A percentile compares a stretch with the other conserved stretches of the same genome.
Conservation (phyloP, 2,113 vertebrate species). For the Gulo gulo region DNA sequence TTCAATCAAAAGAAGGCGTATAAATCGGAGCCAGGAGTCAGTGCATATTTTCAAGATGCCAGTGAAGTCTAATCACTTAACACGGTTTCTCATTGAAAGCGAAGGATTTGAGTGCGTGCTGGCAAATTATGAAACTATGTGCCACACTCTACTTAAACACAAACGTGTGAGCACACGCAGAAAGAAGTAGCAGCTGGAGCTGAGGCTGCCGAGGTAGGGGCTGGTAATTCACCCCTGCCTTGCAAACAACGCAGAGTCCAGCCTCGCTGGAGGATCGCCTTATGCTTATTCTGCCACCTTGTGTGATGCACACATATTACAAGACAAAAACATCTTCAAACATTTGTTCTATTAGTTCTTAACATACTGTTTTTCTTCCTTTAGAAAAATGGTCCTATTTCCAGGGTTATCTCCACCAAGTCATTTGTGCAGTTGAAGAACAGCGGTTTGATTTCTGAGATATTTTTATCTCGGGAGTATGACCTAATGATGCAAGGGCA, state of each 20-base stretch:
- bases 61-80: slow-evolving; percentile 68
- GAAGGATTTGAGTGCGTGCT: slow-evolving; percentile 62
- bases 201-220: not conserved
- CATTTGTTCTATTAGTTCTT: slow-evolving; percentile 39
- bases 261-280: slow-evolving; percentile 31
- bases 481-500: not conserved
- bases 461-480: not conserved
- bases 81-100: slow-evolving; percentile 69
- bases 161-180: not conserved
- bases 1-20: slow-evolving; percentile 77
- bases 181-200: not conserved
- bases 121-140: slow-evolving; percentile 58
- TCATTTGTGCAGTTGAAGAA: not conserved
- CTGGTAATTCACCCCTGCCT: slow-evolving; percentile 32
- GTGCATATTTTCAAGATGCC: slow-evolving; percentile 54
- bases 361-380: not conserved
- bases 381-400: not conserved
- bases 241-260: slow-evolving; percentile 30
- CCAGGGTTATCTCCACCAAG: not conserved
- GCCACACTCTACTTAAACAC: slow-evolving; percentile 1
- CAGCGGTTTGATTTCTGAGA: not conserved
- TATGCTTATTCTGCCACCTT: slow-evolving; percentile 87
- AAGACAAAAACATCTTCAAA: slow-evolving; percentile 69
- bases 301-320: slow-evolving; percentile 84
- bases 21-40: not conserved